Evolutionary conservation across 2,888 invertebrate species (phyloP), one percentile per base, ranked within the genome.

Genomic region (Mythimna albipuncta): DNA sequence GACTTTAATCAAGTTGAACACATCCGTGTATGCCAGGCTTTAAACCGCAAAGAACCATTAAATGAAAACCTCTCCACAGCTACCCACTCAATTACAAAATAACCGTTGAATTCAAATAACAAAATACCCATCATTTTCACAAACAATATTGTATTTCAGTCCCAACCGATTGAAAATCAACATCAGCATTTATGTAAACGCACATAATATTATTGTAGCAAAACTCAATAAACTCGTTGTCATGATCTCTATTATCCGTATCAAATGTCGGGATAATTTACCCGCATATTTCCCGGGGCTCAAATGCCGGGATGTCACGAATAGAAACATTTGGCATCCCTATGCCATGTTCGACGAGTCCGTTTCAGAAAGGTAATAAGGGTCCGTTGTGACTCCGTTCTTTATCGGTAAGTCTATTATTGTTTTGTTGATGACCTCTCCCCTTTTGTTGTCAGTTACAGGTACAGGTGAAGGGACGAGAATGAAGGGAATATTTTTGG

Each of bases 361-460:
- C 59, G 61, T 72, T 79, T 74, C 63, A 64, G 74, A 71, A 74
- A 76, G 69, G 75, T 78, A 86, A 84, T 83, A 85, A 82, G 80
- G 80, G 79, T 80, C 68, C 79, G 77, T 83, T 82, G 75, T 82
- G 80, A 79, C 75, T 71, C 35, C 41, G 75, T 83, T 83, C 76
- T 82, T 84, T 85, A 84, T 82, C 64, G 67, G 71, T 81, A 82
- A 81, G 74, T 82, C 77, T 69, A 79, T 85, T 85, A 84, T 85
- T 85, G 72, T 85, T 84, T 82, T 78, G 82, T 84, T 85, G 82
- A 85, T 85, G 85, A 85, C 77, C 84, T 76, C 81, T 72, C 75
- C 72, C 82, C 77, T 68, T 84, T 83, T 85, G 85, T 83, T 85
- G 85, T 85, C 85, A 85, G 76, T 72, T 75, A 72, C 85, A 85